Base-by-base conservation (phyloP, 2,797 vertebrate species). In the Hemitrygon akajei region DNA sequence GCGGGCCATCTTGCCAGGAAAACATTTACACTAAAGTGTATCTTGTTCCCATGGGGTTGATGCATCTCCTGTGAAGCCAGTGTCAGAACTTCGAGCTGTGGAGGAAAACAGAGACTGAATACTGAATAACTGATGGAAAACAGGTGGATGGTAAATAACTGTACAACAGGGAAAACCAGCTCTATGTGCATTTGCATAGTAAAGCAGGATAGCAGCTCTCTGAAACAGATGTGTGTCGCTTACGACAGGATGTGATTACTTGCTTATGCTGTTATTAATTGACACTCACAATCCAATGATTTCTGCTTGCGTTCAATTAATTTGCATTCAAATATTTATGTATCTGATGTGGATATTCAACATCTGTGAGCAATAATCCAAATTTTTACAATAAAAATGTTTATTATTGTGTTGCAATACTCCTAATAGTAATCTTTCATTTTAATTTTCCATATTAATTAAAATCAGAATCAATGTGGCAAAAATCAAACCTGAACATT, bases 281-380 rank as follows among this genome's bases (percentile, higher is more conserved):
- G 96, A 96, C 96, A 95, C 95, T 96, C 96, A 96, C 97, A 96
- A 96, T 96, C 96, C 96, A 97, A 96, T 97, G 96, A 97, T 97
- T 97, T 97, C 97, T 97, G 96, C 96, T 96, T 95, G 95, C 95
- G 94, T 96, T 95, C 96, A 96, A 96, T 97, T 96, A 96, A 96
- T 97, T 97, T 96, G 95, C 94, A 95, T 96, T 95, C 95, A 92
- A 95, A 95, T 94, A 95, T 96, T 96, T 97, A 96, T 95, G 95
- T 95, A 95, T 94, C 95, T 95, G 95, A 96, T 95, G 94, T 95
- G 94, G 95, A 96, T 95, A 96, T 96, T 96, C 96, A 97, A 96
- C 96, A 96, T 97, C 96, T 97, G 96, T 95, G 96, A 30, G 10
- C 58, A 93, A 79, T 93, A 73, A 69, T 81, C 71, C 40, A 93